A percentile compares a stretch with the other conserved stretches of the same genome.
These are phyloP conservation scores for Notocelia uddmanniana DNA, from an alignment of 2,888 invertebrate species.

Conservation along the genomic window DNA sequence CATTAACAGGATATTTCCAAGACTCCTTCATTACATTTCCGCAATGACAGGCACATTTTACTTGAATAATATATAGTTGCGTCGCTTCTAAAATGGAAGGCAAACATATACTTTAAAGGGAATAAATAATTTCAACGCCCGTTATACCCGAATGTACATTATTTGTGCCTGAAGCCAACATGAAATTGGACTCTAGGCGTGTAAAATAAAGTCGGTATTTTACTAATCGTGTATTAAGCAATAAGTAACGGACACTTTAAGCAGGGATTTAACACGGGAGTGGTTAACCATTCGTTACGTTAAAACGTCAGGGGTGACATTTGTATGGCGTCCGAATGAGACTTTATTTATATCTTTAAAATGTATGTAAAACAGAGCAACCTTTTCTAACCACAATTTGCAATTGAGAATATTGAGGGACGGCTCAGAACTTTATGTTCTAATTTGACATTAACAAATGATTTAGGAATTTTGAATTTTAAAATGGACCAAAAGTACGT, in stretches of 20 bases:
- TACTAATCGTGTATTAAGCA: slow-evolving; percentile 2
- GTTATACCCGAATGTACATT: slow-evolving; percentile 39
- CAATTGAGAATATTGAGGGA: not conserved
- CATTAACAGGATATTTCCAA: not conserved
- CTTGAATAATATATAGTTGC: slow-evolving; percentile 40
- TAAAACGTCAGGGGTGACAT: slow-evolving; percentile 52
- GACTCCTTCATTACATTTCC: slow-evolving; percentile 2
- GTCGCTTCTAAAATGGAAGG: slow-evolving; percentile 32
- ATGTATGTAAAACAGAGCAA: slow-evolving; percentile 34
- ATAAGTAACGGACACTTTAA: slow-evolving; percentile 56
- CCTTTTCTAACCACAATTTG: slow-evolving; percentile 7
- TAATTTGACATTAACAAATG: too few relatives aligned
- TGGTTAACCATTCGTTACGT: slow-evolving; percentile 68
- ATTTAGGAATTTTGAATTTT: not conserved
- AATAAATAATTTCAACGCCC: slow-evolving; percentile 40
- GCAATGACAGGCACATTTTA: slow-evolving; percentile 18
- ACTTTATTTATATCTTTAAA: slow-evolving; percentile 45
- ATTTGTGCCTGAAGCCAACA: not conserved
- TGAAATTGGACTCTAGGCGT: slow-evolving; percentile 1
- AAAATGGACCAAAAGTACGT: too few relatives aligned
- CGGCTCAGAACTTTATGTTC: not conserved
- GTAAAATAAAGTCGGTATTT: not conserved
- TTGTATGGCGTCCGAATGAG: slow-evolving; percentile 57
- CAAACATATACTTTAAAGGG: slow-evolving; percentile 34
- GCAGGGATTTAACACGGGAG: slow-evolving; percentile 59